Evolutionary conservation across 2,888 invertebrate genomes (phyloP), one percentile per base, ranked within the genome.

Genomic region (Thelaira solivaga): DNA sequence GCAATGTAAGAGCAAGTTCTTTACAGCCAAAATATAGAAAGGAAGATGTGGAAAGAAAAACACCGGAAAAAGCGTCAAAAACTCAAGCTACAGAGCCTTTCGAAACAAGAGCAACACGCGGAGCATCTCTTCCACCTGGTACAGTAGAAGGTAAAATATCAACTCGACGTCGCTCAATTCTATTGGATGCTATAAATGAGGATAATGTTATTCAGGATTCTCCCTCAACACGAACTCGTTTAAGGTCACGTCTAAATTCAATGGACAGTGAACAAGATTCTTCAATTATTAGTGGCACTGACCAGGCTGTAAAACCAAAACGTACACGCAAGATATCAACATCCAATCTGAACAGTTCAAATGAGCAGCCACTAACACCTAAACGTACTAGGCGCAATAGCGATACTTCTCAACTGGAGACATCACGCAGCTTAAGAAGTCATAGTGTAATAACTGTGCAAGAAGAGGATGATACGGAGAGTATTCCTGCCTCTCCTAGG

Each of bases 161-260:
- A 2, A 81, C 82, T 10, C 81, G 84, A 36, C 36, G 79, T 13
- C 67, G 45, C n/a, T 78, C 81, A 6, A 29, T 29, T 7, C 53
- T 83, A 43, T 71, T 85, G 22, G 85, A 85, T 26, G 69, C 82
- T n/a, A 82, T 84, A 18, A 82, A 81, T 49, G 85, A 85, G 49
- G 76, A 71, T 61, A 1, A 36, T 6, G 16, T 47, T 6, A 67
- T 57, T 4, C 55, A 81, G 2, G 85, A 84, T 71, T 83, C 85
- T 2, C 84, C 85, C 2, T 81, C 85, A 5, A 77, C 69, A 26
- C 76, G 82, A 29, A 85, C 84, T 34, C 81, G 84, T 8, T 83
- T 82, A 4, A 81, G 82, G 41, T 49, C 80, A 18, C 83, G 83
- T 24, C 57, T 80, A 0, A 82, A 81, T 49, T 84, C 84, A 24